These are phyloP conservation scores for Buceros bicornis DNA, from an alignment of 2,797 vertebrate species.

Conservation along the genomic window DNA sequence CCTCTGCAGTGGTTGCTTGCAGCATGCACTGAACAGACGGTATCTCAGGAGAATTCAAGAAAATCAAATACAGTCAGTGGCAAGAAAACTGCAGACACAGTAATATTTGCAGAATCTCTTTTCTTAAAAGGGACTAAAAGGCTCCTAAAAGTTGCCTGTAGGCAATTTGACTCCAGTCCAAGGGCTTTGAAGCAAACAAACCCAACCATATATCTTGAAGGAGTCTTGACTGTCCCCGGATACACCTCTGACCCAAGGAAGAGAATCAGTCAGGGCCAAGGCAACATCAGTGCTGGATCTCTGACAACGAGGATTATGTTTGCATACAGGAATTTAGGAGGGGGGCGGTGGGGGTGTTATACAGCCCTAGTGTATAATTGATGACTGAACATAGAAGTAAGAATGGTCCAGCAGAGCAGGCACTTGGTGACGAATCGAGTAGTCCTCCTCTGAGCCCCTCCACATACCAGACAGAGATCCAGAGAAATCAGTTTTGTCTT, in stretches of 20 bases:
- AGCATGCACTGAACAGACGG: background rate
- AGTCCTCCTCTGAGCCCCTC: background rate
- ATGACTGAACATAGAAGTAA: background rate
- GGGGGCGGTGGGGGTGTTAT: background rate
- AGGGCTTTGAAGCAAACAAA: conserved; percentile 21
- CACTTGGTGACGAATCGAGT: background rate
- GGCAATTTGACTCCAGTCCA: conserved; percentile 37
- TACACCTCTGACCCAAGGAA: background rate
- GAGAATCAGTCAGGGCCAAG: background rate
- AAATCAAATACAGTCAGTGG: background rate
- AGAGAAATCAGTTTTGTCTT: background rate
- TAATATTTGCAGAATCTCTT: background rate
- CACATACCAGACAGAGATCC: background rate
- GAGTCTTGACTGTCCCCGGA: background rate
- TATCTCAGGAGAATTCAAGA: background rate
- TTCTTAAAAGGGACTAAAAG: background rate
- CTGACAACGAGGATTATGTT: background rate
- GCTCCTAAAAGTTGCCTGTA: conserved; percentile 16
- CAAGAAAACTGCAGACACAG: background rate
- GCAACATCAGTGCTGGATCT: background rate
- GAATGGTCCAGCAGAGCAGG: background rate
- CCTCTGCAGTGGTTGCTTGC: background rate
- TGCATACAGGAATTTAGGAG: conserved; percentile 17
- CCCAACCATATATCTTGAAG: background rate
- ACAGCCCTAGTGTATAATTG: background rate